Base-by-base conservation (phyloP, 2,113 vertebrate species). In the Sinocyclocheilus anophthalmus region DNA sequence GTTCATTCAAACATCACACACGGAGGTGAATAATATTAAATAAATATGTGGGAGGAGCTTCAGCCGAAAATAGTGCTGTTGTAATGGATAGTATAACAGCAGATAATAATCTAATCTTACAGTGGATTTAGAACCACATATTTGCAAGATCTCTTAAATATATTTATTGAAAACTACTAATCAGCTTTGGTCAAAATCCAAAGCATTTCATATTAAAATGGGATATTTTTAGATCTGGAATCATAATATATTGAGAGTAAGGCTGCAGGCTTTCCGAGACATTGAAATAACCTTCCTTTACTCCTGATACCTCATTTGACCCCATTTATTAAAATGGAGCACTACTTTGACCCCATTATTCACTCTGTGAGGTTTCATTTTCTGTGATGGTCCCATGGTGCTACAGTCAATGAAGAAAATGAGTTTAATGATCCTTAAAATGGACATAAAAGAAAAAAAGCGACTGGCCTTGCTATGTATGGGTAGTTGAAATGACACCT, bases 231-330 rank as follows among this genome's bases (percentile, higher is more conserved):
- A 94, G 89, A 77, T 84, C 90, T 88, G 88, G 87, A 79, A 90
- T 84, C 67, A 83, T 92, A 91, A 94, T 90, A 78, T 87, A 93
- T 91, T 77, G 90, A 93, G 91, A 91, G 63, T 86, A 61, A 86
- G 89, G 61, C 93, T 91, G 90, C 14, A 13, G 90, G 93, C 91
- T 5, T 90, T 94, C 88, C 57, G n/a, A 92, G 93, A 92, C 92
- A 93, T 90, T 93, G 91, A 91, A 94, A 95, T 92, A 93, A 92
- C 92, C 93, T 94, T 93, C 90, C 85, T 67, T 91, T 92, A 84
- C 93, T 93, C 94, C 83, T 84, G 92, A 87, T 80, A 89, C 86
- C 81, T 87, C 69, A 67, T 61, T 83, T 88, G 89, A 88, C 87
- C 83, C 84, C 83, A 79, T 90, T 90, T 87, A 88, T 82, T 79